phyloP scores from a whole-genome alignment of 2,797 vertebrate genomes.

The Enteromius viviparus region DNA sequence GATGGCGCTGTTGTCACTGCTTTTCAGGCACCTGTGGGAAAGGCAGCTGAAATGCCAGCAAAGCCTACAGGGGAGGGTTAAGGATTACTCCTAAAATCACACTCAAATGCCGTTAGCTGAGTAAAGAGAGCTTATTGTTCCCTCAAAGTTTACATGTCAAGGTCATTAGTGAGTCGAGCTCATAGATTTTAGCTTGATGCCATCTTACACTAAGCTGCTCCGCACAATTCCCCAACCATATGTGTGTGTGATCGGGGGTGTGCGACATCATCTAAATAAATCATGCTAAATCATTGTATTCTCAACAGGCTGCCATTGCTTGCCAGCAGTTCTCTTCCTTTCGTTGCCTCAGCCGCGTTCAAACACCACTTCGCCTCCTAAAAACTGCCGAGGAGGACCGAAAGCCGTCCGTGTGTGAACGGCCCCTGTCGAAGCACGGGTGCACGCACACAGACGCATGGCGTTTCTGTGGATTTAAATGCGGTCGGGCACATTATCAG shows the following conservation, averaged over 20 bases:
- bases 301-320: constrained; percentile 71
- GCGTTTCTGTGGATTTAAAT: constrained; percentile 93
- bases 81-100: constrained; percentile 71
- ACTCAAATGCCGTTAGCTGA: constrained; percentile 74
- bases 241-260: constrained; percentile 71
- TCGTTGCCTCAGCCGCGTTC: constrained; percentile 60
- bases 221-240: constrained; percentile 77
- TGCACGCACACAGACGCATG: constrained; percentile 38
- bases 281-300: constrained; percentile 74
- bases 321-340: constrained; percentile 61
- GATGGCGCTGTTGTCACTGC: constrained; percentile 77
- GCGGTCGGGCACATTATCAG: constrained; percentile 97
- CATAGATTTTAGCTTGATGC: constrained; percentile 66
- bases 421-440: constrained; percentile 48
- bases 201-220: constrained; percentile 59
- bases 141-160: constrained; percentile 76
- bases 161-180: constrained; percentile 75
- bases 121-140: constrained; percentile 76
- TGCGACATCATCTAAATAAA: constrained; percentile 72
- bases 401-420: constrained; percentile 52
- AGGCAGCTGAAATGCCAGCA: constrained; percentile 75
- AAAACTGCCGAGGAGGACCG: constrained; percentile 60
- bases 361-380: constrained; percentile 65
- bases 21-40: constrained; percentile 73
- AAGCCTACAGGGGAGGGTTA: constrained; percentile 66